Percentiles rank a stretch among this genome's conserved stretches.
These are phyloP conservation scores for Aspidiotus destructor DNA, from an alignment of 2,888 invertebrate species.

Conservation along the genomic window DNA sequence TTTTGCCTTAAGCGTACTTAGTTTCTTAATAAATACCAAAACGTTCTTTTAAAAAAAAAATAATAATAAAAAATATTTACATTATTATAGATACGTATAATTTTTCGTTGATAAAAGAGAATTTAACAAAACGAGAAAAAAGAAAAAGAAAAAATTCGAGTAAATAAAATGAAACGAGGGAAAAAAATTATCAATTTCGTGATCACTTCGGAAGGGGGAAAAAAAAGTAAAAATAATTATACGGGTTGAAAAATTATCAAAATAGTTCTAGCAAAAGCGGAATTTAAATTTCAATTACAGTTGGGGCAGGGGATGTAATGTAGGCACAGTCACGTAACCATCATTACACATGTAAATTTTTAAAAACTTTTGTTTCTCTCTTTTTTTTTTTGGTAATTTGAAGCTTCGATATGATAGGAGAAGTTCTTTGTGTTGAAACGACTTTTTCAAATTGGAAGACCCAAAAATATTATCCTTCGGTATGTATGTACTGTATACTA, in stretches of 20 bases:
- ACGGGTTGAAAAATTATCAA: constrained; percentile 15
- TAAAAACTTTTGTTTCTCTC: too few relatives aligned
- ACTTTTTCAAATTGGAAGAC: not conserved
- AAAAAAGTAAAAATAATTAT: constrained; percentile 26
- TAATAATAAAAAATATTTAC: constrained; percentile 15
- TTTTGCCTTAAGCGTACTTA: constrained; percentile 29
- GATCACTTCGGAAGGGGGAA: constrained; percentile 24
- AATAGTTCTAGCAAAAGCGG: constrained; percentile 6
- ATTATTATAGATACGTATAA: constrained; percentile 1
- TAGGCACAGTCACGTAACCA: too few relatives aligned
- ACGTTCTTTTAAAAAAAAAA: constrained; percentile 8
- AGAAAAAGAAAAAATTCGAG: too few relatives aligned
- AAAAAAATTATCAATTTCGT: constrained; percentile 20
- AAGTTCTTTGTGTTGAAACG: too few relatives aligned
- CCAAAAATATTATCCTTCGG: not conserved
- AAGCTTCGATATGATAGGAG: too few relatives aligned
- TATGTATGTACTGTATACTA: not conserved
- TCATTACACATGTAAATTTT: too few relatives aligned
- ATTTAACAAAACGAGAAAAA: constrained; percentile 2
- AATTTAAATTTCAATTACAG: not conserved
- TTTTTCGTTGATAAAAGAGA: constrained; percentile 26
- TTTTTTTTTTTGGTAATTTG: too few relatives aligned
- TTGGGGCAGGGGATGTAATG: too few relatives aligned
- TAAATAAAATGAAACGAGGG: not conserved
- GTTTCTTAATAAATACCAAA: constrained; percentile 19